A percentile compares a stretch with the other conserved stretches of the same genome.
These are phyloP conservation scores for Hippocampus abdominalis DNA, from an alignment of 2,113 vertebrate species.

Conservation along the genomic window DNA sequence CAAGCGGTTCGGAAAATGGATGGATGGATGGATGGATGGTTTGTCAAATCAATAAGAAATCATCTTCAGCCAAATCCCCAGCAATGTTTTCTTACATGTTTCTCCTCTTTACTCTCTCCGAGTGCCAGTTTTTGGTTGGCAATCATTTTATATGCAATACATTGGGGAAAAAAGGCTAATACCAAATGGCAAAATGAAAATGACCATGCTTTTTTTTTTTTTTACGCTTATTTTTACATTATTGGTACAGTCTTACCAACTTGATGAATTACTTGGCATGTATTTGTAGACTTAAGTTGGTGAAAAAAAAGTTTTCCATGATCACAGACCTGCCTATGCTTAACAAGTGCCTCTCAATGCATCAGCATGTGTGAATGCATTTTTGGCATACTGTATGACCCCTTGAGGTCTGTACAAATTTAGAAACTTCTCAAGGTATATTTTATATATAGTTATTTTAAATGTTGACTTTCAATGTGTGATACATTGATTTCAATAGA, in stretches of 20 bases:
- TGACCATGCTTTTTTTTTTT: not conserved
- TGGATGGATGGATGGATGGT: no score
- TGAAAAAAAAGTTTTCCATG: not conserved
- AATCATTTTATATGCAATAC: constrained; percentile 42
- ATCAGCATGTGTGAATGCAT: constrained; percentile 44
- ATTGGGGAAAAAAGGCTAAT: not conserved
- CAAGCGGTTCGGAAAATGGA: no score
- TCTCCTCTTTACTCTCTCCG: constrained; percentile 8
- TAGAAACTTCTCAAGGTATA: constrained; percentile 8
- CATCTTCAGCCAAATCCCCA: not conserved
- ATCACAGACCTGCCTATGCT: constrained; percentile 18
- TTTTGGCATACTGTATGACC: not conserved
- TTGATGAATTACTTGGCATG: constrained; percentile 3
- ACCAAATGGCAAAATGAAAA: not conserved
- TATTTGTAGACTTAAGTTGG: constrained; percentile 2
- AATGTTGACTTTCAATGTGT: constrained; percentile 9
- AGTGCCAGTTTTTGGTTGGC: constrained; percentile 17
- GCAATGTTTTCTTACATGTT: constrained; percentile 1
- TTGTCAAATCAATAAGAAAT: not conserved
- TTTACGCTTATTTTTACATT: not conserved
- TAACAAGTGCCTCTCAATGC: constrained; percentile 62
- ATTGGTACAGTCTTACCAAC: not conserved
- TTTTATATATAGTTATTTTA: constrained; percentile 20
- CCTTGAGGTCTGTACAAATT: constrained; percentile 26
- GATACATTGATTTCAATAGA: constrained; percentile 14